Evolutionary conservation across 2,113 vertebrate genomes (phyloP).

Genomic region (Poicephalus meyeri): DNA sequence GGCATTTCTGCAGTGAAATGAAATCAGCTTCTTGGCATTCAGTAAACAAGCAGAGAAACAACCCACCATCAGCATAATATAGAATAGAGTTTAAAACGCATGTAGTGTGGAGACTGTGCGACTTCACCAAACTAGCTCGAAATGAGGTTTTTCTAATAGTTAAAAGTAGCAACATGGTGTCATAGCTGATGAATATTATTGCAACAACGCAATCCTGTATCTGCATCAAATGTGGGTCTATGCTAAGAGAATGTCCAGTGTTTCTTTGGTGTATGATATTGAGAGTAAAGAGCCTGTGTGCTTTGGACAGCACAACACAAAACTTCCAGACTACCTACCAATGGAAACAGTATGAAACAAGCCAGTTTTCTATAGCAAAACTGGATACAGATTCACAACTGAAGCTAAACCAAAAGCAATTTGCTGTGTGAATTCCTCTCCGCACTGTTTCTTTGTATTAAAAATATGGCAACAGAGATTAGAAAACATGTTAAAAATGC

Average conservation of each 20-base stretch:
- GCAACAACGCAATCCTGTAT: slow-evolving; percentile 2
- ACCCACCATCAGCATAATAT: not conserved
- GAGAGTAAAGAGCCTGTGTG: slow-evolving; percentile 24
- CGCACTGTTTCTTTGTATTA: slow-evolving; percentile 39
- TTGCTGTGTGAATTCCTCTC: not conserved
- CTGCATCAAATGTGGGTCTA: not conserved
- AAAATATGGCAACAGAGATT: slow-evolving; percentile 65
- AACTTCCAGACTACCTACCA: not conserved
- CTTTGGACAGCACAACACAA: not conserved
- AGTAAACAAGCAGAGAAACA: not conserved
- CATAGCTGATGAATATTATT: not conserved
- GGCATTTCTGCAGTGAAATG: not conserved
- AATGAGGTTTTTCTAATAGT: not conserved
- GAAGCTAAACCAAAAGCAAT: not conserved
- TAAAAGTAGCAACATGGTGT: not conserved
- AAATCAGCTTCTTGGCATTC: not conserved
- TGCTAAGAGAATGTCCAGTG: not conserved
- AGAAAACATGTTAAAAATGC: slow-evolving; percentile 63
- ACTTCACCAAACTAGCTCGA: not conserved
- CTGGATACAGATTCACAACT: not conserved
- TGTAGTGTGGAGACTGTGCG: not conserved
- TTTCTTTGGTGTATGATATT: slow-evolving; percentile 74
- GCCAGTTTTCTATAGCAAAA: not conserved
- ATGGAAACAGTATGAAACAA: slow-evolving; percentile 10
- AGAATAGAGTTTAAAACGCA: not conserved